Base-by-base conservation (phyloP, 2,888 invertebrate genomes). In the Plutella xylostella region DNA sequence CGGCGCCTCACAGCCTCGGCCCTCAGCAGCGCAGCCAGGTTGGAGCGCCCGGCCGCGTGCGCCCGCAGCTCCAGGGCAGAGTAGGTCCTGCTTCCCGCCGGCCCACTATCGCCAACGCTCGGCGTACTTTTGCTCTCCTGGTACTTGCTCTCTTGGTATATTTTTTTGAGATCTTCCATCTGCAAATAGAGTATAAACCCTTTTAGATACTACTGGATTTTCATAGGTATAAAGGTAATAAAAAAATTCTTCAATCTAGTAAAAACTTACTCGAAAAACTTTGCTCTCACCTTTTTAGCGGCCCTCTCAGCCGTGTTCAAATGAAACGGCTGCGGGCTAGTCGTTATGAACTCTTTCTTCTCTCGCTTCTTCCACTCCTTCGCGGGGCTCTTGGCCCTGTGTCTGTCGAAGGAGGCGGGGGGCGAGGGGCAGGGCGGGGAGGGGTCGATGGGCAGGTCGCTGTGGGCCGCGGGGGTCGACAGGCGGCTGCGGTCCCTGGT, bases 21-120 rank as follows among this genome's bases (percentile, higher is more conserved):
- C 57, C 91, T 74, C 22, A 91, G 65, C 42, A 91, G 72, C 3
- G 91, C 89, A 6, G 91, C 91, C 52, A 91, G 72, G 61, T 91
- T 91, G 2, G 88, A 88, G 45, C 82, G 65, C 12, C 80, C 77
- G 3, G 76, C 61, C 0, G 74, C 73, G n/a, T 67, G 64, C 1
- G 67, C 67, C 45, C 77, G 67, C 1, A 82, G 60, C 42, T 83
- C 82, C 41, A 80, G 55, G 1, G 68, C 87, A 46, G 75, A 86
- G 72, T 61, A 87, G 37, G 58, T 85, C 54, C 61, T 75, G 55
- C 61, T 77, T 51, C 63, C 84, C 1, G 68, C 65, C 0, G 61
- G 65, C 2, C 60, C 58, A 1, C 62, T 61, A 4, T 60, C 62
- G 5, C 60, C 62, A 9, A 63, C 52, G 49, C 70, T 73, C 20